Conservation (phyloP, 2,797 vertebrate species). For the Harpagifer antarcticus region DNA sequence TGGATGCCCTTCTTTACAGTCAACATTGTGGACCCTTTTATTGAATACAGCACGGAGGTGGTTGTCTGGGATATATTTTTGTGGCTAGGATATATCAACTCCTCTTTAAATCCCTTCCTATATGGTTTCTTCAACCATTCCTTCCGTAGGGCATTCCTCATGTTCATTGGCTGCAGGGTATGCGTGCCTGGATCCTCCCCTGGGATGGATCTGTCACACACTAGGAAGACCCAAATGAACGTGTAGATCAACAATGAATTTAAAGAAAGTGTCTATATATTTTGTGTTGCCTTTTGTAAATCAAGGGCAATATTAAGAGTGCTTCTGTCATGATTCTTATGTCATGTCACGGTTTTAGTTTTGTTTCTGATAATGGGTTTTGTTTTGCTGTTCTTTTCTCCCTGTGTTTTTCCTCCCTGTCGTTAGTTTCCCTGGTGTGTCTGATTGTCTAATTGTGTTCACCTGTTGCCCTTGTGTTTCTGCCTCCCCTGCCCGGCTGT, state of each 20-base stretch:
- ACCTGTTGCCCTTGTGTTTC: too few relatives aligned
- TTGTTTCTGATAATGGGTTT: too few relatives aligned
- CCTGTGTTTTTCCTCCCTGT: too few relatives aligned
- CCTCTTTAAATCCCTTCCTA: slow-evolving; percentile 87
- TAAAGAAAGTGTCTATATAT: background rate
- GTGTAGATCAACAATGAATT: slow-evolving; percentile 59
- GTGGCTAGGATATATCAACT: slow-evolving; percentile 89
- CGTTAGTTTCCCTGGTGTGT: too few relatives aligned
- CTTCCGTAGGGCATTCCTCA: slow-evolving; percentile 85
- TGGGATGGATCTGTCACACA: slow-evolving; percentile 84
- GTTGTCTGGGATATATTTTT: slow-evolving; percentile 85
- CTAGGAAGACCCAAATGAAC: slow-evolving; percentile 74
- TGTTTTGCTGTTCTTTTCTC: too few relatives aligned
- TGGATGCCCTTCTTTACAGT: slow-evolving; percentile 88
- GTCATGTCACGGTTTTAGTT: too few relatives aligned
- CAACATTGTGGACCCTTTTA: slow-evolving; percentile 87
- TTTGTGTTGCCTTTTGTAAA: slow-evolving; percentile 2
- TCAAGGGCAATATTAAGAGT: background rate
- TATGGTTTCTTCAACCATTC: slow-evolving; percentile 87
- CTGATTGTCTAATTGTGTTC: too few relatives aligned
- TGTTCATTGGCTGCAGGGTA: slow-evolving; percentile 85
- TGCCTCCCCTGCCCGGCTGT: too few relatives aligned
- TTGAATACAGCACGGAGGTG: slow-evolving; percentile 81
- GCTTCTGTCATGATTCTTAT: too few relatives aligned
- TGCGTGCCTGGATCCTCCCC: slow-evolving; percentile 78